phyloP scores from a whole-genome alignment of 2,113 vertebrate genomes.

The Pteropus alecto region DNA sequence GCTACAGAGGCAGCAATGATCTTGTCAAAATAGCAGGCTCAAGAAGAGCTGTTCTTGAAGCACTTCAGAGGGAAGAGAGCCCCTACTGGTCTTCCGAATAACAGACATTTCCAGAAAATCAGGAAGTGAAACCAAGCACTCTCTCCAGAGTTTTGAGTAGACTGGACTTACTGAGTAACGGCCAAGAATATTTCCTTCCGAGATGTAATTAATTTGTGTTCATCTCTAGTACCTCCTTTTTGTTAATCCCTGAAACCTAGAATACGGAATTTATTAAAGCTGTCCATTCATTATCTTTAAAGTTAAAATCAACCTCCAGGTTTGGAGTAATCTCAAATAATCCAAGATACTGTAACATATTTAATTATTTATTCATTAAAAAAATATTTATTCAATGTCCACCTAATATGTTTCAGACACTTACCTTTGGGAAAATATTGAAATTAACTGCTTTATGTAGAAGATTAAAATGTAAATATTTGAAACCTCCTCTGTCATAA shows the following conservation, averaged over 20 bases:
- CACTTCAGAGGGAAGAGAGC: not conserved
- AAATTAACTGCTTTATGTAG: not conserved
- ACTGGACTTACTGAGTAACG: not conserved
- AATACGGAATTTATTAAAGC: not conserved
- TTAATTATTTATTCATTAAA: slow-evolving; percentile 29
- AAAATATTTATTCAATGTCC: not conserved
- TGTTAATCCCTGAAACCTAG: not conserved
- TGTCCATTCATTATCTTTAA: not conserved
- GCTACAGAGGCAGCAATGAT: not conserved
- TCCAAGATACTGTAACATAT: not conserved
- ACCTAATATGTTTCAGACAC: not conserved
- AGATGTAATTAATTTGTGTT: not conserved
- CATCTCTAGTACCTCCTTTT: not conserved
- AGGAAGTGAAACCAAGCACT: not conserved
- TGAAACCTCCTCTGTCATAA: not conserved
- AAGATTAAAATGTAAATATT: not conserved
- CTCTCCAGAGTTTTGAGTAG: not conserved
- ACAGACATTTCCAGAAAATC: not conserved
- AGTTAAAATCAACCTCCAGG: not conserved
- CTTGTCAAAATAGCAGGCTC: not conserved
- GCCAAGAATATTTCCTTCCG: not conserved
- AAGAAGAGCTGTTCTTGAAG: not conserved
- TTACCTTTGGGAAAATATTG: not conserved
- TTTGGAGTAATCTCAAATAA: not conserved
- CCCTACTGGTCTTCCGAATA: not conserved